A percentile compares a stretch with the other conserved stretches of the same genome.
phyloP scores from a whole-genome alignment of 2,113 vertebrate genomes.

The Dipodomys merriami region DNA sequence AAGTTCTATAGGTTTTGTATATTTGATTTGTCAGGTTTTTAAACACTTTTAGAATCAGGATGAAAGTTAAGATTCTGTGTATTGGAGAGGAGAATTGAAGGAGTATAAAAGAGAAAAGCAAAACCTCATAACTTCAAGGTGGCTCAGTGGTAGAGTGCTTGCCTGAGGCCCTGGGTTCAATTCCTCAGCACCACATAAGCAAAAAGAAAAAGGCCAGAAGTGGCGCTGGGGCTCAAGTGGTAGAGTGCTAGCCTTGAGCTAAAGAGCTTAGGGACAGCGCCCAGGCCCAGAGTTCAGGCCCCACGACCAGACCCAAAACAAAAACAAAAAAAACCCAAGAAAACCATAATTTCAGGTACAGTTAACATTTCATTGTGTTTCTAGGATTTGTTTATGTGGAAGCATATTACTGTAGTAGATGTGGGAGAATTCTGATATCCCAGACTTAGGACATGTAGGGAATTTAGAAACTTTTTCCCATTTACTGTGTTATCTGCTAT shows the following conservation, averaged over 20 bases:
- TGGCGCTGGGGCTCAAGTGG: too few relatives aligned
- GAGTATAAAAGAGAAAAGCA: neutral
- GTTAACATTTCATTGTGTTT: neutral
- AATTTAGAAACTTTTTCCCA: neutral
- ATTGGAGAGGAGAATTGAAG: neutral
- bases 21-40: neutral
- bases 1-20: neutral
- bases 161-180: too few relatives aligned
- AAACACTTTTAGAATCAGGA: slow-evolving; percentile 32
- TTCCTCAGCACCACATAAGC: too few relatives aligned
- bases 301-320: too few relatives aligned
- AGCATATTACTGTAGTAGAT: neutral
- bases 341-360: neutral
- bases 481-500: neutral
- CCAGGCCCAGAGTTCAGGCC: too few relatives aligned
- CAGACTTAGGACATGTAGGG: neutral
- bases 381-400: neutral
- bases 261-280: too few relatives aligned
- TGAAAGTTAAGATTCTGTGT: neutral
- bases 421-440: neutral
- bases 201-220: too few relatives aligned
- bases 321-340: neutral
- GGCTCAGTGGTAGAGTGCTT: too few relatives aligned
- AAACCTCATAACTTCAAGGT: neutral
- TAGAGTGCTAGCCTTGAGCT: too few relatives aligned